Conservation (phyloP, 2,797 vertebrate genomes). For the Echeneis naucrates region DNA sequence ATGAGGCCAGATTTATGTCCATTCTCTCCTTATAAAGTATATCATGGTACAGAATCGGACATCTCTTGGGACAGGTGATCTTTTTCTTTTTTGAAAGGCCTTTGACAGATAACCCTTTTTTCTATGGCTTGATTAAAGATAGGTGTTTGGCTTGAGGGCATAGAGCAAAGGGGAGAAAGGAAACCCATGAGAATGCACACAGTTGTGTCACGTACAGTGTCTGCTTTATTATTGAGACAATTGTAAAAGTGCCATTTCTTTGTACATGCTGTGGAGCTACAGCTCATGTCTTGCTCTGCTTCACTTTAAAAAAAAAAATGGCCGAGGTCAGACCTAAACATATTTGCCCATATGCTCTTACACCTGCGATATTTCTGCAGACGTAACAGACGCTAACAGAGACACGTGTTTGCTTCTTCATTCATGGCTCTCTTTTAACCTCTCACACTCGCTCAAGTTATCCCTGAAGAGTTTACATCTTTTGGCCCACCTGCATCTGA, state of each 20-base stretch:
- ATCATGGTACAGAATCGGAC: slow-evolving; percentile 45
- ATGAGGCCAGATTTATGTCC: slow-evolving; percentile 46
- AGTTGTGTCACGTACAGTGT: not conserved
- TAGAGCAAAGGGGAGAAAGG: slow-evolving; percentile 7
- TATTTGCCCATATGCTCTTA: slow-evolving; percentile 12
- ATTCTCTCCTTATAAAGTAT: slow-evolving; percentile 34
- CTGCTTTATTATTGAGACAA: slow-evolving; percentile 3
- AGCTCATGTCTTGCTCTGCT: not conserved
- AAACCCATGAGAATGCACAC: not conserved
- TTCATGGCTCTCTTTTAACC: slow-evolving; percentile 28
- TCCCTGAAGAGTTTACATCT: slow-evolving; percentile 49
- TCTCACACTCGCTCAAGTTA: slow-evolving; percentile 30
- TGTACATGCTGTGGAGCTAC: not conserved
- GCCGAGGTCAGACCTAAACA: not conserved
- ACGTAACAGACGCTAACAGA: slow-evolving; percentile 51
- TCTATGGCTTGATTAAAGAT: slow-evolving; percentile 18
- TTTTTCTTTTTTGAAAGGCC: not conserved
- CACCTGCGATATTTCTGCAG: slow-evolving; percentile 33
- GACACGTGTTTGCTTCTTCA: slow-evolving; percentile 34
- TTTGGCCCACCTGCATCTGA: slow-evolving; percentile 60
- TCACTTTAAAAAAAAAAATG: not conserved
- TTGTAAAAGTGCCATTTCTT: not conserved
- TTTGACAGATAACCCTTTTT: slow-evolving; percentile 22
- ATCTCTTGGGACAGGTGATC: slow-evolving; percentile 22
- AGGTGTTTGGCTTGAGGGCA: not conserved